These are phyloP conservation scores for Arvicanthis niloticus DNA, from an alignment of 2,113 vertebrate species.

Conservation along the genomic window DNA sequence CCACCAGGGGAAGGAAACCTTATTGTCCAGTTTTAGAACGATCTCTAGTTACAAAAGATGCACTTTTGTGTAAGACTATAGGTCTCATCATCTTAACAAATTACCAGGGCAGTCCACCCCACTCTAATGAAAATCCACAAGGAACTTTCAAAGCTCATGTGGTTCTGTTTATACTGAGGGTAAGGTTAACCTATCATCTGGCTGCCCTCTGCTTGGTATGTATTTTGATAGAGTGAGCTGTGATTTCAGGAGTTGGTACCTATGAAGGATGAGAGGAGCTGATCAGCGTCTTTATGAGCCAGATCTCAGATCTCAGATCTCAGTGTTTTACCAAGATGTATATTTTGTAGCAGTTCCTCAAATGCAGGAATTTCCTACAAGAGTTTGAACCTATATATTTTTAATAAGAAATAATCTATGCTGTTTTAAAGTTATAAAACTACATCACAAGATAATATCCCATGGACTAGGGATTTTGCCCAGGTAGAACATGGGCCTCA, in stretches of 20 bases:
- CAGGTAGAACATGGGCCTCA: not conserved
- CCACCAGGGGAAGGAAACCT: not conserved
- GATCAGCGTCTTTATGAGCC: not conserved
- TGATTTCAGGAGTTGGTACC: not conserved
- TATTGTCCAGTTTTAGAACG: not conserved
- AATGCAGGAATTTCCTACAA: not conserved
- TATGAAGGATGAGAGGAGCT: not conserved
- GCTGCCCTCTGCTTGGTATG: not conserved
- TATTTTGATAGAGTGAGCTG: not conserved
- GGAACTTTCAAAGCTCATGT: not conserved
- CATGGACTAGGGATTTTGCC: not conserved
- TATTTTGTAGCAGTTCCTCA: not conserved
- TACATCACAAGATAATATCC: not conserved
- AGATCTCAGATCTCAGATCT: not conserved
- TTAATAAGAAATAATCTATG: not conserved
- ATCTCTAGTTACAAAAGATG: not conserved
- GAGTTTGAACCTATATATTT: not conserved
- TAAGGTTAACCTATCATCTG: not conserved
- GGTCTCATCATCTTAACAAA: not conserved
- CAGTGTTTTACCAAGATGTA: not conserved
- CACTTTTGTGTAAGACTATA: not conserved
- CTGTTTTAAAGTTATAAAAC: slow-evolving; percentile 43
- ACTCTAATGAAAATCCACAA: not conserved
- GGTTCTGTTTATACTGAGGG: not conserved
- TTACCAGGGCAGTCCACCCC: not conserved